Base-by-base conservation (phyloP, 2,797 vertebrate genomes). In the Sciaenops ocellatus region DNA sequence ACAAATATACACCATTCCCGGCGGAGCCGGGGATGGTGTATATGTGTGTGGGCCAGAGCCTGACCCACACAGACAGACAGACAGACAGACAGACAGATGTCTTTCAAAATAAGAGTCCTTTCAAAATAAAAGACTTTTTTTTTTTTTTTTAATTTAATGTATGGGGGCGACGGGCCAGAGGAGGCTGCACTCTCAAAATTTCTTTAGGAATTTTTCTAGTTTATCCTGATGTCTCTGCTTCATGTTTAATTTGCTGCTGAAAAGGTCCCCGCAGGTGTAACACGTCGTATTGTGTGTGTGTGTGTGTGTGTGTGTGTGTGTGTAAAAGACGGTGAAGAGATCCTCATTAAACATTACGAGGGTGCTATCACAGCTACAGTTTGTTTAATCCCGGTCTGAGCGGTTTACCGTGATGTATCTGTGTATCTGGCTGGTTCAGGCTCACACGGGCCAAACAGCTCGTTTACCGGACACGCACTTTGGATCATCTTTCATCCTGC, bases 191-290 rank as follows among this genome's bases (percentile, higher is more conserved):
- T n/a, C n/a, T n/a, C n/a, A n/a, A n/a, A n/a, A n/a, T n/a, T n/a
- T n/a, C n/a, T n/a, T n/a, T n/a, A n/a, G n/a, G n/a, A n/a, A n/a
- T n/a, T n/a, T n/a, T n/a, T n/a, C n/a, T n/a, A n/a, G n/a, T n/a
- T 76, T 10, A 66, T 79, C 41, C 59, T 46, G 68, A 76, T 81
- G 86, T 83, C 66, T 0, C 54, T 9, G 78, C 77, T 81, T 75
- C 48, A 76, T 78, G 67, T 78, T 84, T 85, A 82, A 92, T 82
- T 87, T 85, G 85, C 55, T 68, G 48, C 76, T 69, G 68, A 34
- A 26, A 56, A 68, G 44, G 26, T 85, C 55, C 60, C 20, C 62
- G 67, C 62, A 69, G 3, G 73, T 74, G 77, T 15, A 18, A 34
- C 34, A 38, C 2, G 34, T 9, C 34, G 2, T 38, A 34, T 7